A percentile compares a stretch with the other conserved stretches of the same genome.
Evolutionary conservation across 2,797 vertebrate genomes (phyloP).

Genomic region (Coregonus suidteri): DNA sequence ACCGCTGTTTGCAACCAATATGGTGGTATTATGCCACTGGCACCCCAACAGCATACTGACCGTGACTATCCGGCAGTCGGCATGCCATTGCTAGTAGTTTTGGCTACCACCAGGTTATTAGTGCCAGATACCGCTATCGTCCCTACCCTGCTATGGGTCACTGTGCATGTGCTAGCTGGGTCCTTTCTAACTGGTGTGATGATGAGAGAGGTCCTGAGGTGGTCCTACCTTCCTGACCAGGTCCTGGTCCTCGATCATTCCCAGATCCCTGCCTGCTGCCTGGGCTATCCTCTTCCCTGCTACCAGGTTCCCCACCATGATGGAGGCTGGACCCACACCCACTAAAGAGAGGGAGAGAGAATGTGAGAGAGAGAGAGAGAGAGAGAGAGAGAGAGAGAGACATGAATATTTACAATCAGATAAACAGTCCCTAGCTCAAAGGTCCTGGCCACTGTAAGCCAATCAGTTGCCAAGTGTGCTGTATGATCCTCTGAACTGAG

Average conservation of each 20-base stretch:
- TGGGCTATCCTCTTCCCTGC: slow-evolving; percentile 98
- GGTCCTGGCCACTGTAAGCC: not conserved
- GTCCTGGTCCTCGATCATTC: slow-evolving; percentile 96
- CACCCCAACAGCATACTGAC: not conserved
- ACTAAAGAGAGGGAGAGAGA: slow-evolving; percentile 64
- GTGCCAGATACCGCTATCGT: too few relatives aligned
- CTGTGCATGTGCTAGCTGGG: not conserved
- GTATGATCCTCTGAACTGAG: not conserved
- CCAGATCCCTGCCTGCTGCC: slow-evolving; percentile 92
- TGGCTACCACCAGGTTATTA: too few relatives aligned
- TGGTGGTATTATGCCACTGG: not conserved
- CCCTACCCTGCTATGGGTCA: not conserved
- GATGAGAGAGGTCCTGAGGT: not conserved
- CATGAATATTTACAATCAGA: not conserved
- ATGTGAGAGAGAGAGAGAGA: too few relatives aligned
- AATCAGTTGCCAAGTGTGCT: not conserved
- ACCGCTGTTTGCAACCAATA: not conserved
- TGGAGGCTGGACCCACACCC: slow-evolving; percentile 95
- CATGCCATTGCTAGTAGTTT: too few relatives aligned
- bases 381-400: too few relatives aligned
- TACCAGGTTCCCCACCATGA: slow-evolving; percentile 98
- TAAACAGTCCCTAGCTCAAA: not conserved
- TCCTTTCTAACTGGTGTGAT: not conserved
- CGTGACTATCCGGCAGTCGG: too few relatives aligned
- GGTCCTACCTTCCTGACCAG: slow-evolving; percentile 89